Conservation (phyloP, 2,888 invertebrate genomes). For the Pasiphila rectangulata region DNA sequence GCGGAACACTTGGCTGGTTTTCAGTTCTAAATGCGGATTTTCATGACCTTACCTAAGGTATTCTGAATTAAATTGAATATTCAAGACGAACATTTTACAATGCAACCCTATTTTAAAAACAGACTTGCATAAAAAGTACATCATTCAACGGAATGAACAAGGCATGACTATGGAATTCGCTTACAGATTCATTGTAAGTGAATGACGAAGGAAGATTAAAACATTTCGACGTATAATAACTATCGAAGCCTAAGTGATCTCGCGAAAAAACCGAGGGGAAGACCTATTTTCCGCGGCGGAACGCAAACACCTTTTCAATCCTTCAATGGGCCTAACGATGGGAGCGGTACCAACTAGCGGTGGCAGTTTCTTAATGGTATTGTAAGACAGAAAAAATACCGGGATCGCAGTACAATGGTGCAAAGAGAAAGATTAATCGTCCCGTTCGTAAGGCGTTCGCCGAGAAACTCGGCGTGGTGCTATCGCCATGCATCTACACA, state of each 20-base stretch:
- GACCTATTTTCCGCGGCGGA: slow-evolving; percentile 71
- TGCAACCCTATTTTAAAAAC: slow-evolving; percentile 38
- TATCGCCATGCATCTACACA: slow-evolving; percentile 57
- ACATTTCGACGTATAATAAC: slow-evolving; percentile 75
- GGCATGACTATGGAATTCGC: slow-evolving; percentile 72
- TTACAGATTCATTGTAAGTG: slow-evolving; percentile 64
- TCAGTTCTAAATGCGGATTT: slow-evolving; percentile 71
- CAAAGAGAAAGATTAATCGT: slow-evolving; percentile 79
- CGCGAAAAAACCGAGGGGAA: slow-evolving; percentile 70
- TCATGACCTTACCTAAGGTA: slow-evolving; percentile 70
- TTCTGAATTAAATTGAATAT: slow-evolving; percentile 46
- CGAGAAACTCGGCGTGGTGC: slow-evolving; percentile 41
- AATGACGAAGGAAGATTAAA: slow-evolving; percentile 79
- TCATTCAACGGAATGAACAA: slow-evolving; percentile 58
- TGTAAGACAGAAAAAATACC: slow-evolving; percentile 78
- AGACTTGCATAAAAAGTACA: slow-evolving; percentile 44
- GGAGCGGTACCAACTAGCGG: slow-evolving; percentile 72
- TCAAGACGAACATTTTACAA: slow-evolving; percentile 19
- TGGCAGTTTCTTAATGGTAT: slow-evolving; percentile 78
- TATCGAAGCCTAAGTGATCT: slow-evolving; percentile 79
- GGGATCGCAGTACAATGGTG: slow-evolving; percentile 72
- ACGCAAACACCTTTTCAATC: slow-evolving; percentile 81
- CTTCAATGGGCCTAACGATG: slow-evolving; percentile 72
- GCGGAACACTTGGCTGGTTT: slow-evolving; percentile 63
- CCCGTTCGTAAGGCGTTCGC: slow-evolving; percentile 55